phyloP scores from a whole-genome alignment of 2,797 vertebrate genomes.

The Adelosebastes latens region DNA sequence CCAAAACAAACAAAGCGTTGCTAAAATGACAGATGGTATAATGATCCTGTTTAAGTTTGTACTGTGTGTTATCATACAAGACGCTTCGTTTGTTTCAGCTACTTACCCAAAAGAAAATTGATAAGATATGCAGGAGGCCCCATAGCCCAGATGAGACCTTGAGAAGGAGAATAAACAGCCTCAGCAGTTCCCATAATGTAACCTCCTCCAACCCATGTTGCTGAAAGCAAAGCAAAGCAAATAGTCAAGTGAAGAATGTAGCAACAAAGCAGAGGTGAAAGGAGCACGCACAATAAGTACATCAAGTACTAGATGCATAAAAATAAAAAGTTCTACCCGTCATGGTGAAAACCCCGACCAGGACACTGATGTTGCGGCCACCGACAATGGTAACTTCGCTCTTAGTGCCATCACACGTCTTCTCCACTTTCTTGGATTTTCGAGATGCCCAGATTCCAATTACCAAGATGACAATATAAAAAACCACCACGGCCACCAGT shows the following conservation, averaged over 20 bases:
- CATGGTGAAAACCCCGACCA: constrained; percentile 76
- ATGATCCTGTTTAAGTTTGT: neutral
- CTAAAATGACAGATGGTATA: neutral
- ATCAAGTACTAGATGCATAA: neutral
- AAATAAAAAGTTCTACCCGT: constrained; percentile 49
- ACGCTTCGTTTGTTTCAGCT: neutral
- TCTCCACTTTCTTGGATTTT: constrained; percentile 69
- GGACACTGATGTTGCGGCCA: constrained; percentile 64
- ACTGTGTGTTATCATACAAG: neutral
- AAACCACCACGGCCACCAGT: constrained; percentile 50
- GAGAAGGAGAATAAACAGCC: constrained; percentile 79
- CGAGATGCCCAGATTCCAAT: constrained; percentile 70
- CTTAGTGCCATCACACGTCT: constrained; percentile 44
- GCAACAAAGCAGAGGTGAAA: neutral
- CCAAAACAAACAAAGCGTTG: neutral
- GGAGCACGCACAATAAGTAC: neutral
- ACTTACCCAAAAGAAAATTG: constrained; percentile 81
- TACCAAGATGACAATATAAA: constrained; percentile 63
- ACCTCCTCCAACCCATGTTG: constrained; percentile 85
- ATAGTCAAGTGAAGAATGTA: neutral
- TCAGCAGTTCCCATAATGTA: constrained; percentile 84
- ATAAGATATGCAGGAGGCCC: constrained; percentile 76
- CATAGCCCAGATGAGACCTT: constrained; percentile 82
- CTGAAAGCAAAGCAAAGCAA: constrained; percentile 57
- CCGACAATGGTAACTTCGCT: constrained; percentile 73